Evolutionary conservation across 2,888 invertebrate species (phyloP), one percentile per base, ranked within the genome.

Genomic region (Octonoba sinensis): DNA sequence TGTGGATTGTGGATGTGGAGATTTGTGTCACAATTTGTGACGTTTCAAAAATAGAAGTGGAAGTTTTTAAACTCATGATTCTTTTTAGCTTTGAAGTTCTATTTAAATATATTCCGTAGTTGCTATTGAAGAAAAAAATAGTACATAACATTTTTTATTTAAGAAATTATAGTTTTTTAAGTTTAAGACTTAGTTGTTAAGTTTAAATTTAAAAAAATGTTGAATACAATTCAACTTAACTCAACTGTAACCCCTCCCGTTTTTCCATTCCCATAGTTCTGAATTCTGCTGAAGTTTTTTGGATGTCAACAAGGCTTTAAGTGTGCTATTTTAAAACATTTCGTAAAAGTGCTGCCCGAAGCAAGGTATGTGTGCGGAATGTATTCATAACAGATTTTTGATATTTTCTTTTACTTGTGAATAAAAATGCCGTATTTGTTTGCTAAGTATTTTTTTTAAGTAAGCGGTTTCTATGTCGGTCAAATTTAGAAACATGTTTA

Each of bases 401-500:
- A 11, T 36, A 6, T 36, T 1, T 8, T 36, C 6, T 36, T 36
- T 36, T 6, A 36, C 8, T 36, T 8, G 8, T 36, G 8, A 8
- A 36, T 36, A 8, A 36, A 36, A 8, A 36, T 6, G 11, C 11
- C 36, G 6, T 8, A 8, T 54, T 54, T 54, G 54, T 13, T 56
- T 56, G 20, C 13, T 64, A 46, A 66, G 11, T 36, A 36, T 8
- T 4, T 36, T 36, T 6, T 36, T 8, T 36, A 8, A 36, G 8
- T 36, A 4, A 36, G 24, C 64, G 18, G 27, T 46, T 64, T 20
- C 11, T 56, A 77, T 56, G 65, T 77, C 77, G 77, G 77, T 77
- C 77, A 77, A 46, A 71, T 71, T 71, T 77, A 64, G 65, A 65
- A 65, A 69, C 67, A 79, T 73, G 73, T 74, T 81, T 81, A 81